A percentile compares a stretch with the other conserved stretches of the same genome.
These are phyloP conservation scores for Limenitis arthemis DNA, from an alignment of 2,888 invertebrate species.

Conservation along the genomic window DNA sequence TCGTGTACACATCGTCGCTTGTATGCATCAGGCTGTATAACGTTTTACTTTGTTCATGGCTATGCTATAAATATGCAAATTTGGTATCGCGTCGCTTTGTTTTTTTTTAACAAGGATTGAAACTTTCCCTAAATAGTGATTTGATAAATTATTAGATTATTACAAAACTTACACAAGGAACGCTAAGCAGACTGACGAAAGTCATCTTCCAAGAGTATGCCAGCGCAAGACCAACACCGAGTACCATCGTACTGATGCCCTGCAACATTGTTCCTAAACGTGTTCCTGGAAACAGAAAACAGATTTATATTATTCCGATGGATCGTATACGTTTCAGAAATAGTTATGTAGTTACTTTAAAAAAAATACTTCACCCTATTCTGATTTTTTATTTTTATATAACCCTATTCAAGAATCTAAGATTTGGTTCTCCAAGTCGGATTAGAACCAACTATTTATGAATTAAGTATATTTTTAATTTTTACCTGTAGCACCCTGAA, in stretches of 20 bases:
- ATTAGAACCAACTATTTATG: too few relatives aligned
- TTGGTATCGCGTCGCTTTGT: background rate
- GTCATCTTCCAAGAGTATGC: slow-evolving; percentile 76
- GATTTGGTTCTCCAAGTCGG: too few relatives aligned
- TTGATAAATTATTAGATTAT: background rate
- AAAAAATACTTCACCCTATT: too few relatives aligned
- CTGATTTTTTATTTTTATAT: too few relatives aligned
- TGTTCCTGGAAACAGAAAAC: slow-evolving; percentile 38
- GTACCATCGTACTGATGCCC: slow-evolving; percentile 69
- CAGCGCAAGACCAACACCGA: slow-evolving; percentile 70
- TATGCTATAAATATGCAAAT: slow-evolving; percentile 7
- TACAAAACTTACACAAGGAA: slow-evolving; percentile 66
- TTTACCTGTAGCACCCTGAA: slow-evolving; percentile 75
- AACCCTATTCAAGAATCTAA: too few relatives aligned
- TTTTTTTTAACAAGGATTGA: background rate
- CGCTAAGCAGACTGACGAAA: slow-evolving; percentile 70
- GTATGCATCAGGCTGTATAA: slow-evolving; percentile 6
- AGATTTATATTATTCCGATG: background rate
- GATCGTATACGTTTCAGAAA: too few relatives aligned
- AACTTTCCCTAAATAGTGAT: background rate
- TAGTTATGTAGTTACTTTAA: background rate
- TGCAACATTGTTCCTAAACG: slow-evolving; percentile 74
- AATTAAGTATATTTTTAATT: too few relatives aligned
- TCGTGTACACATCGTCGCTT: slow-evolving; percentile 1
- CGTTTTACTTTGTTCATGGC: background rate